Conservation (phyloP, 1,140 invertebrate genomes). For the Drosophila pandora region DNA sequence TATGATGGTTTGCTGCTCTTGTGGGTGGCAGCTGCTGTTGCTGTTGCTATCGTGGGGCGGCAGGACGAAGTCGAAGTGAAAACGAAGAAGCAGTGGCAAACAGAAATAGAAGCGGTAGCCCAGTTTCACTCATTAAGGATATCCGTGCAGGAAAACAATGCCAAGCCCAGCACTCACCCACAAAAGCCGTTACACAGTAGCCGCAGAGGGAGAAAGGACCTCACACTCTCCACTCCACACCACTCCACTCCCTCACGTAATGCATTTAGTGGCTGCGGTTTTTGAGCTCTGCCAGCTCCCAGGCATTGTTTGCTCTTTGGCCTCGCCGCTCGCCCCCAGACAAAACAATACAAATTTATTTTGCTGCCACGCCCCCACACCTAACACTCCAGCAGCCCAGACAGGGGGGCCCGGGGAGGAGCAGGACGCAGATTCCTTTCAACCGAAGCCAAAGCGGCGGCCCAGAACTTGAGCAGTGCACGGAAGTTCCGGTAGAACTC, state of each 20-base stretch:
- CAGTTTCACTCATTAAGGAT: constrained; percentile 82
- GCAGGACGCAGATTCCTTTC: constrained; percentile 49
- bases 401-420: neutral
- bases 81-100: constrained; percentile 8
- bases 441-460: constrained; percentile 53
- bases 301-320: constrained; percentile 77
- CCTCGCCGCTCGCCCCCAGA: constrained; percentile 56
- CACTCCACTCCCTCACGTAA: constrained; percentile 52
- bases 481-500: constrained; percentile 71
- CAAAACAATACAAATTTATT: constrained; percentile 78
- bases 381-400: too few relatives aligned
- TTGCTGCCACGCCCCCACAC: constrained; percentile 44
- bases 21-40: constrained; percentile 55
- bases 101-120: constrained; percentile 55
- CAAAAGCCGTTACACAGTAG: constrained; percentile 78
- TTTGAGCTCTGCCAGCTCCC: constrained; percentile 64
- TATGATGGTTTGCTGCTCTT: constrained; percentile 60
- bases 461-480: constrained; percentile 76
- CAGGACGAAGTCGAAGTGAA: constrained; percentile 5
- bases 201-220: constrained; percentile 54
- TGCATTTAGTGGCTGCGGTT: constrained; percentile 82
- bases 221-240: constrained; percentile 13
- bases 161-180: constrained; percentile 66
- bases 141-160: constrained; percentile 82
- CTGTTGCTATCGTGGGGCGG: constrained; percentile 1